Evolutionary conservation across 2,113 vertebrate species (phyloP).

Genomic region (Phrynocephalus versicolor): DNA sequence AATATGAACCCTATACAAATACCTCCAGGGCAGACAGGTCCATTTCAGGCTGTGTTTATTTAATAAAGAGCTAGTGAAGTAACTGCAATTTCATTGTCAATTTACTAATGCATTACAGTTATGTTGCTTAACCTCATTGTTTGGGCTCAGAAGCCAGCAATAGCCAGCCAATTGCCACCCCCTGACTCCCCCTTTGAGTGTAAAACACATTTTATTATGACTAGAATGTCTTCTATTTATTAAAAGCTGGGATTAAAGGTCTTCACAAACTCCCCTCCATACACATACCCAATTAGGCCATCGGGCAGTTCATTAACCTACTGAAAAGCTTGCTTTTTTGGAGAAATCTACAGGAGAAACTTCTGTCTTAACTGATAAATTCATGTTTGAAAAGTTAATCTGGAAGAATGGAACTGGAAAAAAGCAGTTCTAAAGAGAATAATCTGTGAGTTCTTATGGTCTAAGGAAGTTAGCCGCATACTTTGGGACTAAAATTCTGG

Average conservation of each 20-base stretch:
- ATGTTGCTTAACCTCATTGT: conserved; percentile 78
- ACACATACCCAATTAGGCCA: conserved; percentile 61
- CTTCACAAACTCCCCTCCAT: conserved; percentile 51
- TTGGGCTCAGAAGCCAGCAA: conserved; percentile 68
- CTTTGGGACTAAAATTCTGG: conserved; percentile 58
- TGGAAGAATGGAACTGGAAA: conserved; percentile 63
- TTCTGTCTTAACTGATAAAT: neutral
- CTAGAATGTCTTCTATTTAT: conserved; percentile 80
- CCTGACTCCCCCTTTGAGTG: conserved; percentile 45
- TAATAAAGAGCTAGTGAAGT: conserved; percentile 74
- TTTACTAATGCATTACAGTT: conserved; percentile 75
- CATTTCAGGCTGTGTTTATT: conserved; percentile 73
- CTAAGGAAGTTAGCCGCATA: conserved; percentile 66
- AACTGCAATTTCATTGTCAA: conserved; percentile 75
- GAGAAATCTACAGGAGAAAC: conserved; percentile 19
- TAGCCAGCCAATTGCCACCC: conserved; percentile 67
- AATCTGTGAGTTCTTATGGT: conserved; percentile 45
- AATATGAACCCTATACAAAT: conserved; percentile 73
- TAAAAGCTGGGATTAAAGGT: conserved; percentile 74
- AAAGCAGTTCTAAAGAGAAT: conserved; percentile 47
- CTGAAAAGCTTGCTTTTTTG: conserved; percentile 41
- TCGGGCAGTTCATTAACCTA: conserved; percentile 66
- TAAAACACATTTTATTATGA: conserved; percentile 75
- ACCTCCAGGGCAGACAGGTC: conserved; percentile 67
- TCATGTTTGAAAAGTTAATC: conserved; percentile 56